phyloP scores from a whole-genome alignment of 2,888 invertebrate species.

The Plagodis dolabraria region DNA sequence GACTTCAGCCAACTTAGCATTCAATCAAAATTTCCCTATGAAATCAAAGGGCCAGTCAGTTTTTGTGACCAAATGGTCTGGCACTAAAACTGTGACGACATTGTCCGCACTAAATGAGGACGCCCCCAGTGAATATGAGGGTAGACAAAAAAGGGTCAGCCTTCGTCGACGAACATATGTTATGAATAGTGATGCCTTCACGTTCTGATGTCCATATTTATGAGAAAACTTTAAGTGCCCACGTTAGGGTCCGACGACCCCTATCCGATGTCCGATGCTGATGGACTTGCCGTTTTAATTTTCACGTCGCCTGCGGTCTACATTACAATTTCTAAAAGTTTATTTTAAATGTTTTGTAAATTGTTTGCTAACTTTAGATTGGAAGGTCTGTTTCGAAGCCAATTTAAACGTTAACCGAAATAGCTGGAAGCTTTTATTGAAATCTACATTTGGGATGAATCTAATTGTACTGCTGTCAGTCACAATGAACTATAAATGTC shows the following conservation, averaged over 20 bases:
- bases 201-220: slow-evolving; percentile 57
- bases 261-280: slow-evolving; percentile 16
- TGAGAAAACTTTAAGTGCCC: slow-evolving; percentile 56
- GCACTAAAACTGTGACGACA: slow-evolving; percentile 39
- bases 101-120: slow-evolving; percentile 40
- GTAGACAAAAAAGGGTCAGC: slow-evolving; percentile 58
- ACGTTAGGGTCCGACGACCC: slow-evolving; percentile 16
- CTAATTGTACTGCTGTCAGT: slow-evolving; percentile 11
- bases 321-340: slow-evolving; percentile 21
- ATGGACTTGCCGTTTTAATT: slow-evolving; percentile 32
- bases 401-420: slow-evolving; percentile 14
- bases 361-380: slow-evolving; percentile 29
- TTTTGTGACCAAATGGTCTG: slow-evolving; percentile 36
- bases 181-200: slow-evolving; percentile 58
- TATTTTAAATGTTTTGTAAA: slow-evolving; percentile 16
- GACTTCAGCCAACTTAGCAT: slow-evolving; percentile 22
- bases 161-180: slow-evolving; percentile 46
- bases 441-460: slow-evolving; percentile 17
- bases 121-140: slow-evolving; percentile 40
- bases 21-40: slow-evolving; percentile 24
- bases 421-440: slow-evolving; percentile 16
- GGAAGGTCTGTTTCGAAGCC: slow-evolving; percentile 20
- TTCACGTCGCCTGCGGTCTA: slow-evolving; percentile 18
- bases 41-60: slow-evolving; percentile 28
- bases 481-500: background rate